phyloP scores from a whole-genome alignment of 2,113 vertebrate species.

The Ptyas mucosa region DNA sequence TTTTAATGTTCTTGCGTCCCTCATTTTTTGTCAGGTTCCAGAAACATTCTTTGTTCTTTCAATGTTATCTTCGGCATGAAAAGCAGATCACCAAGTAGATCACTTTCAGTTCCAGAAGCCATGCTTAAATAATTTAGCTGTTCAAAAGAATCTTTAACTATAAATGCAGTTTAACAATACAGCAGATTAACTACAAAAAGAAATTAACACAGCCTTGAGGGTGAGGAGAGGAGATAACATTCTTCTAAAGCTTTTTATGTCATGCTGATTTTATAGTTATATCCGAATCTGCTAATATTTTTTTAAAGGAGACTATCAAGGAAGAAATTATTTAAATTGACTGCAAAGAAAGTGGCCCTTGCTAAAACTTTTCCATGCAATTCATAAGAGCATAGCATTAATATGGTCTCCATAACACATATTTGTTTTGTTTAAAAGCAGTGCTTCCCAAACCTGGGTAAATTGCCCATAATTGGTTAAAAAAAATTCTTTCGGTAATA shows the following conservation, averaged over 20 bases:
- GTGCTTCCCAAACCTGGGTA: no score
- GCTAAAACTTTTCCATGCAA: constrained; percentile 6
- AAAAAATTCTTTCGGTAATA: no score
- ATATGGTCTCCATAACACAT: not conserved
- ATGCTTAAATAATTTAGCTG: constrained; percentile 76
- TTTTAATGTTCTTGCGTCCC: constrained; percentile 54
- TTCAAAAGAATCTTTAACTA: constrained; percentile 79
- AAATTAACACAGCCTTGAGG: constrained; percentile 77
- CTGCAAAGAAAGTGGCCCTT: constrained; percentile 10
- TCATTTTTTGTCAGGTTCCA: constrained; percentile 67
- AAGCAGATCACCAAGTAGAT: constrained; percentile 73
- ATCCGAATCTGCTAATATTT: constrained; percentile 72
- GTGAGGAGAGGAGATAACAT: constrained; percentile 76
- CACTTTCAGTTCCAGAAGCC: constrained; percentile 68
- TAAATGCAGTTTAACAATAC: constrained; percentile 72
- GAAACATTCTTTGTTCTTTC: constrained; percentile 71
- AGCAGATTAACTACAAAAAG: constrained; percentile 82
- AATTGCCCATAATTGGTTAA: no score
- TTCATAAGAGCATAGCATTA: not conserved
- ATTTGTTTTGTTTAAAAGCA: not conserved
- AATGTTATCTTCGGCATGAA: constrained; percentile 76
- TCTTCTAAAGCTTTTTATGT: constrained; percentile 73
- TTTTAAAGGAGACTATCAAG: constrained; percentile 70
- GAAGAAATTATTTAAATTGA: constrained; percentile 50
- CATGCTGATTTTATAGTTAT: constrained; percentile 68